A percentile compares a stretch with the other conserved stretches of the same genome.
phyloP scores from a whole-genome alignment of 2,888 invertebrate species.

The Melanotus villosus region DNA sequence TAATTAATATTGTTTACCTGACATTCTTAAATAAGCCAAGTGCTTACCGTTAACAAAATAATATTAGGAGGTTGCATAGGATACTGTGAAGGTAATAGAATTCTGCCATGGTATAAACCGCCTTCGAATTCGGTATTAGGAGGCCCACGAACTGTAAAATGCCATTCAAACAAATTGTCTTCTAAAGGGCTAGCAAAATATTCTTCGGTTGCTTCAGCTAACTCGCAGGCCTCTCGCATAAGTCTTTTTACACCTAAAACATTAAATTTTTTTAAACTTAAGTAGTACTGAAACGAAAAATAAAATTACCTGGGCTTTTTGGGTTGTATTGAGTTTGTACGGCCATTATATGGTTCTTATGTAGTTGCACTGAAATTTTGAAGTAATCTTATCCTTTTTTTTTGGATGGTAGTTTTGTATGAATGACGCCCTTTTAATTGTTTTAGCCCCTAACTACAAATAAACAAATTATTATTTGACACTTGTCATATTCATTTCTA shows the following conservation, averaged over 20 bases:
- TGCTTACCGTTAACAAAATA: constrained; percentile 89
- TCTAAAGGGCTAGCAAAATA: constrained; percentile 92
- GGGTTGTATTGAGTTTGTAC: constrained; percentile 73
- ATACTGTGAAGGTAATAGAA: constrained; percentile 92
- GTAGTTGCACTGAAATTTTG: constrained; percentile 10
- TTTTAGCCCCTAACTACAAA: constrained; percentile 14
- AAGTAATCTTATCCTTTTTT: neutral
- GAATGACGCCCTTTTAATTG: constrained; percentile 9
- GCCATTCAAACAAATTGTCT: constrained; percentile 98
- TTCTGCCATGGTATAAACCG: constrained; percentile 94
- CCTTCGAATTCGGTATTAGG: constrained; percentile 90
- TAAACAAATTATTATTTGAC: constrained; percentile 27
- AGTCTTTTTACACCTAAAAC: constrained; percentile 88
- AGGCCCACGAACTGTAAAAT: constrained; percentile 94
- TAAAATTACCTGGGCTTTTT: constrained; percentile 73
- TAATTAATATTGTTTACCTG: no score
- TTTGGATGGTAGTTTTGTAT: neutral
- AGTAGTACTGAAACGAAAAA: neutral
- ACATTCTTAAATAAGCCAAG: no score
- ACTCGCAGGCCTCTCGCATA: constrained; percentile 92
- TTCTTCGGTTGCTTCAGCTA: constrained; percentile 89
- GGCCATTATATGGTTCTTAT: constrained; percentile 57
- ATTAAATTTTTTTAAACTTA: neutral
- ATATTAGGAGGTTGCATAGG: constrained; percentile 98
- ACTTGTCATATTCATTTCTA: constrained; percentile 31